These are phyloP conservation scores for Habroteleia sp. DNA, from an alignment of 2,888 invertebrate genomes.

Conservation along the genomic window DNA sequence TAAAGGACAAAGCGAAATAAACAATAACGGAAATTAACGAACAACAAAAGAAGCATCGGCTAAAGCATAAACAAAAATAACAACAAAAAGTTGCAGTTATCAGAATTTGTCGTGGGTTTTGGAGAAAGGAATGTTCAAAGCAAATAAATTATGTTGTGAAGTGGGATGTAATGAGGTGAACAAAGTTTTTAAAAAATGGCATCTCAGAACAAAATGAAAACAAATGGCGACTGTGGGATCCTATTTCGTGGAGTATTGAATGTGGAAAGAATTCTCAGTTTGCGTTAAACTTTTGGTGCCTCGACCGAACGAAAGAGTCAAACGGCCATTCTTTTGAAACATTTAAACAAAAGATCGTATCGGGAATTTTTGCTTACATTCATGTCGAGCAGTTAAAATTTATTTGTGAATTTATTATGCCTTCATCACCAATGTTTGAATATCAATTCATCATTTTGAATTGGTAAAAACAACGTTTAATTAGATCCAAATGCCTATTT, in stretches of 20 bases:
- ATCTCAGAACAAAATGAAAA: slow-evolving; percentile 3
- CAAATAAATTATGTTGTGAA: slow-evolving; percentile 12
- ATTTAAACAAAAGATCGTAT: slow-evolving; percentile 45
- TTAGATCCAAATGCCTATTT: no score
- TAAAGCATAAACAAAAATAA: neutral
- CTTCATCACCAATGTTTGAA: slow-evolving; percentile 15
- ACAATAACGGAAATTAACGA: no score
- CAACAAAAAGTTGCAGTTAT: neutral
- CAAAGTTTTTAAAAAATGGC: slow-evolving; percentile 30
- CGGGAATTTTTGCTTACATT: slow-evolving; percentile 22
- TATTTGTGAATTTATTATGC: slow-evolving; percentile 34
- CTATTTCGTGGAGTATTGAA: slow-evolving; percentile 8
- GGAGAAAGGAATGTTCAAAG: slow-evolving; percentile 9
- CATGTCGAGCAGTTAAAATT: slow-evolving; percentile 34
- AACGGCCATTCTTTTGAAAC: slow-evolving; percentile 32
- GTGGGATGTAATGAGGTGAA: neutral
- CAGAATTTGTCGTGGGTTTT: slow-evolving; percentile 2
- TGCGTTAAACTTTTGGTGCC: slow-evolving; percentile 20
- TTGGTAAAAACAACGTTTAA: no score
- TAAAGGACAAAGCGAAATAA: no score
- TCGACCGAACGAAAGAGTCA: slow-evolving; percentile 35
- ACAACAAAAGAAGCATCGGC: neutral
- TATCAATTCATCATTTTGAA: slow-evolving; percentile 9
- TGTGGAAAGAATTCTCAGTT: slow-evolving; percentile 16
- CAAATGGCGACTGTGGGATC: slow-evolving; percentile 1